A percentile compares a stretch with the other conserved stretches of the same genome.
phyloP scores from a whole-genome alignment of 2,797 vertebrate genomes.

The Pangasius djambal region DNA sequence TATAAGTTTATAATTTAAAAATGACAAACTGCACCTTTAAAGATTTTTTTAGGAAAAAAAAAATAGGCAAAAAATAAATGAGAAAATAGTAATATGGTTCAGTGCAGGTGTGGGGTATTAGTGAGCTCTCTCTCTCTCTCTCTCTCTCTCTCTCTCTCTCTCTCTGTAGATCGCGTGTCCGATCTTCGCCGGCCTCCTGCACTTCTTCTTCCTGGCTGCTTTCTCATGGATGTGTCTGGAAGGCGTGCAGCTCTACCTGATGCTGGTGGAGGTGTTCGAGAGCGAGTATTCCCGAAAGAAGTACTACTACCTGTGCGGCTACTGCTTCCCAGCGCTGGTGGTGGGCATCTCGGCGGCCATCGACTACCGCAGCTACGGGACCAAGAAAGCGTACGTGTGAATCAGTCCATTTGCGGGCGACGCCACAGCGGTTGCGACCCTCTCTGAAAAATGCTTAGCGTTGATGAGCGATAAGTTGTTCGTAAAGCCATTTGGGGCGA shows the following conservation, averaged over 20 bases:
- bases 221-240: constrained; percentile 97
- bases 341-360: constrained; percentile 92
- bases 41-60: neutral
- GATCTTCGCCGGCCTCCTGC: constrained; percentile 91
- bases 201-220: constrained; percentile 96
- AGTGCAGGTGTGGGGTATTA: neutral
- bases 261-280: constrained; percentile 95
- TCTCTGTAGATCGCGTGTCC: constrained; percentile 85
- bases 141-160: constrained; percentile 3
- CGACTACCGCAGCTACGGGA: constrained; percentile 96
- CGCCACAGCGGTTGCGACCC: neutral
- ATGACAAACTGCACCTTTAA: neutral
- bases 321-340: constrained; percentile 91
- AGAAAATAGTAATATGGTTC: neutral
- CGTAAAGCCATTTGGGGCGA: constrained; percentile 19
- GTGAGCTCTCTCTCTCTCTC: neutral
- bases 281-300: constrained; percentile 91
- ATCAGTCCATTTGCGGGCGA: constrained; percentile 72
- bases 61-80: neutral
- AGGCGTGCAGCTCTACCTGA: constrained; percentile 93
- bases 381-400: constrained; percentile 90
- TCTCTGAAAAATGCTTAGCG: constrained; percentile 28
- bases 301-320: constrained; percentile 93
- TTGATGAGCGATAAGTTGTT: constrained; percentile 35
- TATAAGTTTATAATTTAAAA: neutral